Evolutionary conservation across 2,797 vertebrate species (phyloP).

Genomic region (Enteromius trimaculatus): DNA sequence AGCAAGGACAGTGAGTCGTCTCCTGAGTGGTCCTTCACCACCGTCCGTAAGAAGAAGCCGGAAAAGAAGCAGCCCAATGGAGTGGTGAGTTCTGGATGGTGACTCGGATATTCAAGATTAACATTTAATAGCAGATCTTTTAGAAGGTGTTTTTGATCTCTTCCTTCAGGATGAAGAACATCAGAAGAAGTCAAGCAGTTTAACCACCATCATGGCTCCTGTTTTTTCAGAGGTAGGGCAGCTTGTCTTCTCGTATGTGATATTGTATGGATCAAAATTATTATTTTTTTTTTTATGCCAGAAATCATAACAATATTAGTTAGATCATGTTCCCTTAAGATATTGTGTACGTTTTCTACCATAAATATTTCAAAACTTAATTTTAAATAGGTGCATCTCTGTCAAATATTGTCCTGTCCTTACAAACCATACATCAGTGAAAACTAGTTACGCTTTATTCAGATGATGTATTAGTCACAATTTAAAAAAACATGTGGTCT

Average conservation of each 20-base stretch:
- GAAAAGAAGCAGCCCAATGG: slow-evolving; percentile 85
- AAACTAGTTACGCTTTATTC: too few species aligned
- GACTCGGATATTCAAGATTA: not conserved
- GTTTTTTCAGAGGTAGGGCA: slow-evolving; percentile 84
- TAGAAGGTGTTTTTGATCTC: not conserved
- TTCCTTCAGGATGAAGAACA: slow-evolving; percentile 80
- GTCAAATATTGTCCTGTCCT: too few species aligned
- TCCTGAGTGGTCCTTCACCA: slow-evolving; percentile 87
- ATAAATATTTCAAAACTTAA: too few species aligned
- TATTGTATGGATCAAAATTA: too few species aligned
- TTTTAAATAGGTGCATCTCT: too few species aligned
- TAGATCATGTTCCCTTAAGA: too few species aligned
- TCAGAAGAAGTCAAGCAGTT: slow-evolving; percentile 80
- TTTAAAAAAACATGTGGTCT: too few species aligned
- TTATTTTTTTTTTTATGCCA: too few species aligned
- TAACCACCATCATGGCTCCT: slow-evolving; percentile 84
- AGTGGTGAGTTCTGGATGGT: slow-evolving; percentile 52
- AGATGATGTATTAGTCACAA: too few species aligned
- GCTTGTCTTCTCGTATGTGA: not conserved
- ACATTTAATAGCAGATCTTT: not conserved
- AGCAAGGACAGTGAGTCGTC: slow-evolving; percentile 78
- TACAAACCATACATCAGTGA: too few species aligned
- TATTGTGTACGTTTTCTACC: too few species aligned
- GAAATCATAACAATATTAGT: too few species aligned
- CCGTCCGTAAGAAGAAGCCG: slow-evolving; percentile 83